A percentile compares a stretch with the other conserved stretches of the same genome.
These are phyloP conservation scores for Drosophila pectinifera DNA, from an alignment of 1,140 invertebrate genomes.

Conservation along the genomic window DNA sequence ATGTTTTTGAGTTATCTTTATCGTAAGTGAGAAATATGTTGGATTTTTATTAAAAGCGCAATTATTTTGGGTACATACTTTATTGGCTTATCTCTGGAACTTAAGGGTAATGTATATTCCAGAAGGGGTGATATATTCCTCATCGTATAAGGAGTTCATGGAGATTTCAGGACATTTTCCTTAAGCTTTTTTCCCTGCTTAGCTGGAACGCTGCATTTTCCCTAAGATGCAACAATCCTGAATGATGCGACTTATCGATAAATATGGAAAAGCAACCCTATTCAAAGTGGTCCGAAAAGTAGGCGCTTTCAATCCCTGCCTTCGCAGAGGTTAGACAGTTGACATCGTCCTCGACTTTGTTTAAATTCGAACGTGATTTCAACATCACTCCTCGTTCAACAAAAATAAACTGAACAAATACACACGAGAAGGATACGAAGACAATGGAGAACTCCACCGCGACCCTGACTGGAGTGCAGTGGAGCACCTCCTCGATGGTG, in stretches of 20 bases:
- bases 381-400: not conserved
- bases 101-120: not conserved
- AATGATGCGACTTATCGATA: no score
- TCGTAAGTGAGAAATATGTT: constrained; percentile 17
- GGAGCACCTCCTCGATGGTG: constrained; percentile 7
- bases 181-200: no score
- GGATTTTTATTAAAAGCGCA: constrained; percentile 24
- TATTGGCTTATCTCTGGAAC: not conserved
- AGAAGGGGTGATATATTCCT: not conserved
- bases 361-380: constrained; percentile 1
- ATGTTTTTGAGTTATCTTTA: constrained; percentile 17
- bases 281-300: no score
- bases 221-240: no score
- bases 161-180: no score
- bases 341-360: not conserved
- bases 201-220: no score
- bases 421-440: not conserved
- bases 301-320: not conserved
- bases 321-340: not conserved
- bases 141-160: no score
- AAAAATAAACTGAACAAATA: not conserved
- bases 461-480: constrained; percentile 16
- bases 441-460: constrained; percentile 15
- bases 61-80: constrained; percentile 20
- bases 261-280: no score